These are phyloP conservation scores for Sebastes jordani DNA, from an alignment of 2,797 vertebrate species.

Conservation along the genomic window DNA sequence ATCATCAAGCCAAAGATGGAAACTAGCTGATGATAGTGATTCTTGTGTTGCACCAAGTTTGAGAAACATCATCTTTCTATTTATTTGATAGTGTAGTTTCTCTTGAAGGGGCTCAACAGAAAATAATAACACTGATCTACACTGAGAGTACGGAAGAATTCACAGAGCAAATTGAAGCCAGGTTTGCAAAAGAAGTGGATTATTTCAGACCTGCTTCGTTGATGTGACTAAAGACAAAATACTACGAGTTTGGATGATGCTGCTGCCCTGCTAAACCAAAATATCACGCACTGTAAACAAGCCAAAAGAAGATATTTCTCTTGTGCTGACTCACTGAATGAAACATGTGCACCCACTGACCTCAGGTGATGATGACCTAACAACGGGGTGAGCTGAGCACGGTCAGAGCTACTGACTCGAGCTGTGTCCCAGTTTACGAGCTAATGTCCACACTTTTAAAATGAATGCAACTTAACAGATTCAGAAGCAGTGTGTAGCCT, in stretches of 20 bases:
- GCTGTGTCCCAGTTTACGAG: background rate
- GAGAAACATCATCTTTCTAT: background rate
- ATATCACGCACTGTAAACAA: background rate
- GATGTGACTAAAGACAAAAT: background rate
- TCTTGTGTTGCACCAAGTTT: background rate
- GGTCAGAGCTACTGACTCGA: background rate
- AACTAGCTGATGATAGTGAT: background rate
- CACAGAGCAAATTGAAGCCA: background rate
- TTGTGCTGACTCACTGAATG: constrained; percentile 32
- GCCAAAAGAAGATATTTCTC: background rate
- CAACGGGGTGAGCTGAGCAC: background rate
- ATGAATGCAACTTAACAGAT: background rate
- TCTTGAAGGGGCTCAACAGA: background rate
- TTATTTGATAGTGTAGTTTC: background rate
- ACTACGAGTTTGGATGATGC: background rate
- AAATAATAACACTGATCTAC: background rate
- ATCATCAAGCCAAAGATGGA: background rate
- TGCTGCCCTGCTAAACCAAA: background rate
- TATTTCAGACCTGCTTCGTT: background rate
- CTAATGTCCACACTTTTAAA: background rate
- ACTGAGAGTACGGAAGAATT: background rate
- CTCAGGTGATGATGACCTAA: constrained; percentile 33
- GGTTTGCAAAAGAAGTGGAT: background rate
- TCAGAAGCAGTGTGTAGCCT: background rate
- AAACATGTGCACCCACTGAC: constrained; percentile 28